Conservation (phyloP, 64 coral and sea anemone genomes). For the Platygyra sinensis region DNA sequence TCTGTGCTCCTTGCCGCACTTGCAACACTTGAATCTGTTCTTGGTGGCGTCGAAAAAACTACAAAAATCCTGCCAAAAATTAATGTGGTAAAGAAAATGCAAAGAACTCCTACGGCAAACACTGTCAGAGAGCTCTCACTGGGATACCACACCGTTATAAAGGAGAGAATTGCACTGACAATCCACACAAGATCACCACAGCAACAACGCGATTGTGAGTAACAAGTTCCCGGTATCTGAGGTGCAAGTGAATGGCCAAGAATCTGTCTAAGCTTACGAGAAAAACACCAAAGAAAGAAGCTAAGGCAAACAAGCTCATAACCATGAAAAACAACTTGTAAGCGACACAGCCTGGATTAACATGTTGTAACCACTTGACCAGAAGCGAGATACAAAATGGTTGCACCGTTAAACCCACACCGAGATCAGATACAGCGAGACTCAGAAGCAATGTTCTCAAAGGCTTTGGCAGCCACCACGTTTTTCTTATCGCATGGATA, state of each 20-base stretch:
- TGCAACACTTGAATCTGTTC: not conserved
- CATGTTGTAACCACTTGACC: not conserved
- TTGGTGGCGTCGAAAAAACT: conserved; percentile 29
- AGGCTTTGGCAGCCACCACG: not conserved
- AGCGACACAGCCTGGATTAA: not conserved
- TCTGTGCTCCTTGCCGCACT: not conserved
- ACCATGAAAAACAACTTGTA: conserved; percentile 8
- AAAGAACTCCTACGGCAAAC: not conserved
- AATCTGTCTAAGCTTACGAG: conserved; percentile 5
- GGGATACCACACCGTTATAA: conserved; percentile 1
- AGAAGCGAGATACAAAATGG: conserved; percentile 11
- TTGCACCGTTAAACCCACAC: conserved; percentile 27
- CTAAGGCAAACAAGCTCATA: conserved; percentile 8
- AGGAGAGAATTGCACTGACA: not conserved
- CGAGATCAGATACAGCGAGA: conserved; percentile 15
- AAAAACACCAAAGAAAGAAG: conserved; percentile 17
- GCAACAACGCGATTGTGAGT: not conserved
- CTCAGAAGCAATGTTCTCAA: not conserved
- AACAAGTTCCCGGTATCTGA: conserved; percentile 7
- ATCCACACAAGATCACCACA: not conserved
- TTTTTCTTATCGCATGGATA: conserved; percentile 3
- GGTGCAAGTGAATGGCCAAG: conserved; percentile 14
- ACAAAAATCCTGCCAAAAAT: conserved; percentile 19
- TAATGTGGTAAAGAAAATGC: not conserved
- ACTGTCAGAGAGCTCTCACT: not conserved